Base-by-base conservation (phyloP, 2,888 invertebrate species). In the Entomobrya proxima region DNA sequence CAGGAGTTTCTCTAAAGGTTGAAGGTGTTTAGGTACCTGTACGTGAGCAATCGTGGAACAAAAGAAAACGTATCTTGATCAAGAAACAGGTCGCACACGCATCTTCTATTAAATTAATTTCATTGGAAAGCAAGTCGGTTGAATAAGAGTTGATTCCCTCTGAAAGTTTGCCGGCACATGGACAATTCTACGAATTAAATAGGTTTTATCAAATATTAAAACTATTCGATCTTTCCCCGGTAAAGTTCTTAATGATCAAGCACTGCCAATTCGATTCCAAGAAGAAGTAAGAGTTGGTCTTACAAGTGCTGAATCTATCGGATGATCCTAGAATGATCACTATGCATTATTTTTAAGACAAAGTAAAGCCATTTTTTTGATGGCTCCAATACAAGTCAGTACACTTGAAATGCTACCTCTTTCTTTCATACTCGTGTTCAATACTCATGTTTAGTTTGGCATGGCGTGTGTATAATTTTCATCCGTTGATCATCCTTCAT, bases 401-500 rank as follows among this genome's bases (percentile, higher is more conserved):
- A n/a, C n/a, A n/a, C n/a, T n/a, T n/a, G n/a, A n/a, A n/a, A n/a
- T n/a, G n/a, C n/a, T n/a, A n/a, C n/a, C n/a, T n/a, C n/a, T n/a
- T n/a, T n/a, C n/a, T n/a, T n/a, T n/a, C n/a, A n/a, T 67, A 11
- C 40, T 67, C 67, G 40, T 47, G 11, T 2, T 37, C 21, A 32
- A 61, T n/a, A 61, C 27, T 40, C 75, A 47, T 18, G 6, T 52
- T 58, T 9, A 37, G 27, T 77, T 84, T 84, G 84, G 78, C 78
- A 85, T 78, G 78, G 58, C 74, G 77, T 74, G 74, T 85, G 72
- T 85, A 64, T 85, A 85, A 78, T 78, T 85, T 85, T 85, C 76
- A 69, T 55, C 30, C 52, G 18, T 50, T 72, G 52, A 61, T 64
- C 27, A 72, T n/a, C 21, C 7, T 61, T 55, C 52, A 78, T 30